phyloP scores from a whole-genome alignment of 2,888 invertebrate species.

The Lycaena phlaeas region DNA sequence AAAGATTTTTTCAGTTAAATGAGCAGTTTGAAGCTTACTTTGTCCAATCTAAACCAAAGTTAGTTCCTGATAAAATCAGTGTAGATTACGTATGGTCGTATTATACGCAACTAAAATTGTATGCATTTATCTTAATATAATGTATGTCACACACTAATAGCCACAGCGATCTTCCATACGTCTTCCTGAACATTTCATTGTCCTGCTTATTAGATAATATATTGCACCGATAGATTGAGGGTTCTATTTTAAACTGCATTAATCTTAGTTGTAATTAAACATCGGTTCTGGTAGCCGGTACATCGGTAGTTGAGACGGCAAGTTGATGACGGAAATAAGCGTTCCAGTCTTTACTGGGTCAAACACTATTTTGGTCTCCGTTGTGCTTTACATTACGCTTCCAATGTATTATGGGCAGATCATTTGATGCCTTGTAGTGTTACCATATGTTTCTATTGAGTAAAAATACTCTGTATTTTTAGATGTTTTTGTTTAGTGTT shows the following conservation, averaged over 20 bases:
- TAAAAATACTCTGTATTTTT: too few relatives aligned
- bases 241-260: constrained; percentile 19
- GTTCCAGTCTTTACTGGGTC: constrained; percentile 68
- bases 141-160: too few relatives aligned
- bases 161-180: not conserved
- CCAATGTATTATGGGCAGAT: constrained; percentile 44
- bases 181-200: constrained; percentile 5
- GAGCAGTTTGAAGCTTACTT: too few relatives aligned
- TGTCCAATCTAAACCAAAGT: too few relatives aligned
- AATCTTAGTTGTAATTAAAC: constrained; percentile 28
- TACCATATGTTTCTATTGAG: too few relatives aligned
- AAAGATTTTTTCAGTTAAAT: too few relatives aligned
- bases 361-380: constrained; percentile 63
- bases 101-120: too few relatives aligned
- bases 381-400: constrained; percentile 53
- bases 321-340: constrained; percentile 69
- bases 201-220: constrained; percentile 12
- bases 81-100: too few relatives aligned
- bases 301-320: constrained; percentile 32
- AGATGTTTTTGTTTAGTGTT: not conserved
- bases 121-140: too few relatives aligned
- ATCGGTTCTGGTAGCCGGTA: constrained; percentile 34
- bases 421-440: constrained; percentile 26
- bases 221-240: constrained; percentile 12
- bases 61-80: too few relatives aligned